Percentiles rank a stretch among this genome's conserved stretches.
Conservation (phyloP, 2,797 vertebrate genomes). For the Percopsis omiscomaycus region DNA sequence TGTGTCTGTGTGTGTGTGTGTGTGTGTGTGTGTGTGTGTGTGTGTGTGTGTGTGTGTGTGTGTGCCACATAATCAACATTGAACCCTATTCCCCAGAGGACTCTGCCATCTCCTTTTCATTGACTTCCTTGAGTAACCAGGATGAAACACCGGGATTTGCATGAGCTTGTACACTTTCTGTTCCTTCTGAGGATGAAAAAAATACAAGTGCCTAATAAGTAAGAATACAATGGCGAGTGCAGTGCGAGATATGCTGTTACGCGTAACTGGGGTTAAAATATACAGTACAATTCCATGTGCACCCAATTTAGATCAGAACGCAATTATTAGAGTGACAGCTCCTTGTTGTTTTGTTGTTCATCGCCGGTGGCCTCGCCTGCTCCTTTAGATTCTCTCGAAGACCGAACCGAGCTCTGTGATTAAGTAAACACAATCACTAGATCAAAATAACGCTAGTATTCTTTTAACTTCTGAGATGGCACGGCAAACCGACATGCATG, state of each 20-base stretch:
- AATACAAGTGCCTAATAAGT: slow-evolving; percentile 17
- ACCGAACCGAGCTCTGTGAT: slow-evolving; percentile 62
- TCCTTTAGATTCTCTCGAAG: slow-evolving; percentile 54
- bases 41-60: slow-evolving; percentile 8
- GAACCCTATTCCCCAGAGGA: slow-evolving; percentile 61
- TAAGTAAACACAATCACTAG: slow-evolving; percentile 72
- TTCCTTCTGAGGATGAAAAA: slow-evolving; percentile 40
- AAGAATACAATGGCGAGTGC: slow-evolving; percentile 32
- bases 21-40: background rate
- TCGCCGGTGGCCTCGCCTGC: slow-evolving; percentile 52
- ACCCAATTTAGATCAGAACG: slow-evolving; percentile 58
- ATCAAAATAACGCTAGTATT: slow-evolving; percentile 48
- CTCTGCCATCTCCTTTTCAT: slow-evolving; percentile 58
- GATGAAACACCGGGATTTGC: slow-evolving; percentile 71
- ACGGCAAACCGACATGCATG: slow-evolving; percentile 54
- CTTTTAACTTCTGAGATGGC: slow-evolving; percentile 54
- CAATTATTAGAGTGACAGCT: slow-evolving; percentile 70
- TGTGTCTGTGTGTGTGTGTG: too few relatives aligned
- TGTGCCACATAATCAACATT: slow-evolving; percentile 51
- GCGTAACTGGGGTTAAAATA: slow-evolving; percentile 57
- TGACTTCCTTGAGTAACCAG: slow-evolving; percentile 66
- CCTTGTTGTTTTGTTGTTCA: slow-evolving; percentile 52
- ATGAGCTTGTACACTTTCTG: slow-evolving; percentile 46
- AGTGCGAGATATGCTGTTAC: slow-evolving; percentile 21
- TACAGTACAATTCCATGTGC: slow-evolving; percentile 63